Evolutionary conservation across 2,113 vertebrate genomes (phyloP), one percentile per base, ranked within the genome.

Genomic region (Misgurnus mizolepis): DNA sequence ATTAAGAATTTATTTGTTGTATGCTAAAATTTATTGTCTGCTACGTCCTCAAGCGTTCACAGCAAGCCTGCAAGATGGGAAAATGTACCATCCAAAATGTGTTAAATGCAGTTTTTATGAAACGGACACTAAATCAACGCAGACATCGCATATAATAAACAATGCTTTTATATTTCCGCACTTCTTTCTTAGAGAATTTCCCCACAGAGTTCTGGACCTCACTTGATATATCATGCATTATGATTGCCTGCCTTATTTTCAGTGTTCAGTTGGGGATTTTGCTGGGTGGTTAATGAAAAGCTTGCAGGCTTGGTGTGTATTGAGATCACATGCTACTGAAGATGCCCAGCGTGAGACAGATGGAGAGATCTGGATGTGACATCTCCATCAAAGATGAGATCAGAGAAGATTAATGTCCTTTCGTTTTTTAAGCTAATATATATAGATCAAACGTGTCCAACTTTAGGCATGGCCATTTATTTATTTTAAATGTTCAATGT

Each of bases 311-410:
- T 88, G 84, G 75, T 86, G 76, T 80, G 80, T 79, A 79, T 81
- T 85, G 66, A 80, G 72, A 83, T 80, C 78, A 84, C 81, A 71
- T 70, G 76, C 77, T 79, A 79, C 75, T 78, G 3, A 0, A 80
- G 88, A 87, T 83, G 49, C 82, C 89, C 83, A 14, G 88, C 86
- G 67, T 75, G 60, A 86, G 88, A 83, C 90, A 91, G 88, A 88
- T 86, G 89, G 83, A 86, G 86, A 90, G 73, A 82, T 62, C 79
- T 84, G 78, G 83, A 88, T 85, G 43, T 83, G 86, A 86, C 88
- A 87, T 86, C 87, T 91, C 87, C 80, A 85, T 84, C 86, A 89
- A 18, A 77, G 6, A 65, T 22, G 27, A 65, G 27, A 18, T 4
- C 61, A 77, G 43, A 49, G 22, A 64, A 64, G 73, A 39, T 39